phyloP scores from a whole-genome alignment of 53 echinoderm and acorn worm genomes.

The Mesocentrotus franciscanus region DNA sequence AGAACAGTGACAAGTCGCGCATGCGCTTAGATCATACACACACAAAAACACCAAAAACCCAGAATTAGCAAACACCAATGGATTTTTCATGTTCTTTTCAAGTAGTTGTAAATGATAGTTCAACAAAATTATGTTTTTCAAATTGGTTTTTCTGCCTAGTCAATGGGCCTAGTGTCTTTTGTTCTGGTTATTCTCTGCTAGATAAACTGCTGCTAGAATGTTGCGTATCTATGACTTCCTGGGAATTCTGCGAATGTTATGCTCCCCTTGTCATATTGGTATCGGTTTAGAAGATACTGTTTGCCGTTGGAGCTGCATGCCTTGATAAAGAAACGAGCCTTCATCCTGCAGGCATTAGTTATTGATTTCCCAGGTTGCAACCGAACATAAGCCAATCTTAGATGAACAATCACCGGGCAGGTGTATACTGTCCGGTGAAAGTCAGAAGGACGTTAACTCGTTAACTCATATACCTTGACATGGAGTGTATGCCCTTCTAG shows the following conservation, averaged over 20 bases:
- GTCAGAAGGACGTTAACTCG: not conserved
- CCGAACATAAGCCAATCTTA: not conserved
- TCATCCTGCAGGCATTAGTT: not conserved
- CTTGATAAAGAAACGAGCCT: not conserved
- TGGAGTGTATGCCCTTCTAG: not conserved
- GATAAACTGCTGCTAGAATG: not conserved
- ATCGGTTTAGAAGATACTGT: not conserved
- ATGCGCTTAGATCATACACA: too few species aligned
- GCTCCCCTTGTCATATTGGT: not conserved
- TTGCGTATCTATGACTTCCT: not conserved
- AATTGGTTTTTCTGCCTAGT: too few species aligned
- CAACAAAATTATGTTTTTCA: too few species aligned
- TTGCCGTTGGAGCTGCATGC: not conserved
- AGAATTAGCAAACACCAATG: too few species aligned
- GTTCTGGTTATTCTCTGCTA: not conserved
- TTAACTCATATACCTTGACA: not conserved
- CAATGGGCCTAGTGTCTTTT: too few species aligned
- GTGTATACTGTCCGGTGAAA: not conserved
- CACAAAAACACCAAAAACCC: too few species aligned
- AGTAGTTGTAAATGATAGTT: too few species aligned
- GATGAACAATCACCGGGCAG: not conserved
- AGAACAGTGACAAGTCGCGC: too few species aligned
- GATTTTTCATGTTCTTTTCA: too few species aligned
- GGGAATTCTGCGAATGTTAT: not conserved
- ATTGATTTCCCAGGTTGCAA: not conserved